Conservation (phyloP, 2,113 vertebrate species). For the Amblyornis subalaris region DNA sequence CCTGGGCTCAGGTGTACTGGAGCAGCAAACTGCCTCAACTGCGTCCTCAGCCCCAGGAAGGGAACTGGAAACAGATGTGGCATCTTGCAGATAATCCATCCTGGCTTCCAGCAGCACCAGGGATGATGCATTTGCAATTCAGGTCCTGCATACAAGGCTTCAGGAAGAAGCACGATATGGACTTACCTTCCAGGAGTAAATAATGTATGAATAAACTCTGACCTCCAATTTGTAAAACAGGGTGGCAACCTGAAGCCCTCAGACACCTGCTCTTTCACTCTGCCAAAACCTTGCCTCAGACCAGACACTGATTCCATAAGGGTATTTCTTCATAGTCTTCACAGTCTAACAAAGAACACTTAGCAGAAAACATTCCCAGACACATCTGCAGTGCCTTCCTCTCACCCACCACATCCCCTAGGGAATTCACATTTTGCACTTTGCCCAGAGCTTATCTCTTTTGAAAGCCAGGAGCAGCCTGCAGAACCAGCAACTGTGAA, state of each 20-base stretch:
- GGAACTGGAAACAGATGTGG: neutral
- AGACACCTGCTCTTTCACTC: neutral
- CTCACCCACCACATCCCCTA: neutral
- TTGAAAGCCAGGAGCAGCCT: neutral
- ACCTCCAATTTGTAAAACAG: neutral
- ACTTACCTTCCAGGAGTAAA: neutral
- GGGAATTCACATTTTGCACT: neutral
- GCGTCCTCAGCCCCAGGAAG: neutral
- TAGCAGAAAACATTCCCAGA: neutral
- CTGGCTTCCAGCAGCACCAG: neutral
- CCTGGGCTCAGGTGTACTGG: neutral
- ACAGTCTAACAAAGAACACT: neutral
- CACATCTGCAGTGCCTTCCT: neutral
- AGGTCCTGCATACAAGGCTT: neutral
- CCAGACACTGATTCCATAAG: neutral
- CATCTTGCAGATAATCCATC: neutral
- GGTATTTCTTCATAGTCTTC: neutral
- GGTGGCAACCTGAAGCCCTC: neutral
- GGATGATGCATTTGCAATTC: neutral
- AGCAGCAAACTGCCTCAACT: neutral
- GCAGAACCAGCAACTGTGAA: neutral
- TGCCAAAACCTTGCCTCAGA: neutral
- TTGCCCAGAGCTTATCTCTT: neutral
- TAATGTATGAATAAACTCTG: neutral
- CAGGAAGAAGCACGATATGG: neutral